Evolutionary conservation across 1,140 invertebrate species (phyloP).

Genomic region (Spodoptera frugiperda): DNA sequence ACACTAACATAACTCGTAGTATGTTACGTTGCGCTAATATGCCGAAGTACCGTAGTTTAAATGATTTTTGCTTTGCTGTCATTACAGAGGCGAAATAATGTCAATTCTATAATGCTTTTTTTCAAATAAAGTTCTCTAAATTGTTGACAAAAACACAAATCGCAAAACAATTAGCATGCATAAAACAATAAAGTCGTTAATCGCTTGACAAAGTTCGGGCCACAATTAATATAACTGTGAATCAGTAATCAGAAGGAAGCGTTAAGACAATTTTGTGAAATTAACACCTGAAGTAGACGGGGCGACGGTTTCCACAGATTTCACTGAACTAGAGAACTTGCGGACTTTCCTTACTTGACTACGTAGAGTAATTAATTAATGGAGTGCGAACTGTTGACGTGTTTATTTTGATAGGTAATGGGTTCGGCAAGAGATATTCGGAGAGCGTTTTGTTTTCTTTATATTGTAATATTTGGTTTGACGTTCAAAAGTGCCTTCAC

Average conservation of each 20-base stretch:
- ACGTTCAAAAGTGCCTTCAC: too few species aligned
- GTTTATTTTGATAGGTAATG: too few species aligned
- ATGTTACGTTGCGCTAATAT: too few species aligned
- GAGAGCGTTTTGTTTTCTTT: too few species aligned
- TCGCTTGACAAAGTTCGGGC: slow-evolving; percentile 9
- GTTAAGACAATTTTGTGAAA: slow-evolving; percentile 36
- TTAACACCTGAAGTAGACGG: slow-evolving; percentile 22
- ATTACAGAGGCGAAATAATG: not conserved
- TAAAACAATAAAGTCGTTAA: slow-evolving; percentile 23
- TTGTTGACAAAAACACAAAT: not conserved
- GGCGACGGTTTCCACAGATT: slow-evolving; percentile 8
- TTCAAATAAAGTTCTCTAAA: not conserved
- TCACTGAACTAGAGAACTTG: slow-evolving; percentile 1
- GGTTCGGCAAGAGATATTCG: too few species aligned
- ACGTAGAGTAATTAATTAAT: not conserved
- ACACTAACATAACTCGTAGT: too few species aligned
- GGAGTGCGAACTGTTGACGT: not conserved
- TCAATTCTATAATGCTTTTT: not conserved
- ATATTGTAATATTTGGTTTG: too few species aligned
- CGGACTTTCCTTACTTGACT: not conserved
- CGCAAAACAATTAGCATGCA: slow-evolving; percentile 23
- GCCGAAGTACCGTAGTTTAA: too few species aligned
- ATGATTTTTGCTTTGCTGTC: too few species aligned
- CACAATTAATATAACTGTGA: slow-evolving; percentile 27
- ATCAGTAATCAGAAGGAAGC: slow-evolving; percentile 27